phyloP scores from a whole-genome alignment of 2,113 vertebrate species.

The Scopus umbretta region DNA sequence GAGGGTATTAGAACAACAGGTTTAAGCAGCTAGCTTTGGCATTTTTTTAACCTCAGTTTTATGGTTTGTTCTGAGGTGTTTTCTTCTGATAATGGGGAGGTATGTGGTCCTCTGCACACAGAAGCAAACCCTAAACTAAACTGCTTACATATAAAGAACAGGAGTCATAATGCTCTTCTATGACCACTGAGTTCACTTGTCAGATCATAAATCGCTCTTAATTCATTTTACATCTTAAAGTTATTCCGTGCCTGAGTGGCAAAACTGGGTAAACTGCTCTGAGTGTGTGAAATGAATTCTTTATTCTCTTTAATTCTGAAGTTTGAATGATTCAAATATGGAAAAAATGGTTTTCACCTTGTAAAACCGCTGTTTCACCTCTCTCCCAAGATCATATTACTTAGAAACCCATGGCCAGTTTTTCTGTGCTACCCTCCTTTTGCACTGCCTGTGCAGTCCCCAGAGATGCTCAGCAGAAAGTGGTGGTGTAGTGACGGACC shows the following conservation, averaged over 20 bases:
- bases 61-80: not conserved
- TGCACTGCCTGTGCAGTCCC: not conserved
- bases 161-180: not conserved
- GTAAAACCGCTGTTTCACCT: not conserved
- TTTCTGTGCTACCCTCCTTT: not conserved
- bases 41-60: not conserved
- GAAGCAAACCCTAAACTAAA: not conserved
- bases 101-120: not conserved
- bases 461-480: not conserved
- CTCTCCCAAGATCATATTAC: not conserved
- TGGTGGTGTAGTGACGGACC: accelerated
- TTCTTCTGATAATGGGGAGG: not conserved
- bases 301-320: not conserved
- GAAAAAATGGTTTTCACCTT: not conserved
- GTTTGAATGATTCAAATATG: not conserved
- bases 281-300: not conserved
- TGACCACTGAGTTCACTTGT: not conserved
- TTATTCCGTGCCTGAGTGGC: not conserved
- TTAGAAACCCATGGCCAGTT: not conserved
- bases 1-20: not conserved
- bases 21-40: not conserved
- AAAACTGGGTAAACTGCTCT: not conserved
- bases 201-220: not conserved
- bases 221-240: not conserved
- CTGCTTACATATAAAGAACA: not conserved